phyloP scores from a whole-genome alignment of 2,113 vertebrate species.

The Drymodes brunneopygia region DNA sequence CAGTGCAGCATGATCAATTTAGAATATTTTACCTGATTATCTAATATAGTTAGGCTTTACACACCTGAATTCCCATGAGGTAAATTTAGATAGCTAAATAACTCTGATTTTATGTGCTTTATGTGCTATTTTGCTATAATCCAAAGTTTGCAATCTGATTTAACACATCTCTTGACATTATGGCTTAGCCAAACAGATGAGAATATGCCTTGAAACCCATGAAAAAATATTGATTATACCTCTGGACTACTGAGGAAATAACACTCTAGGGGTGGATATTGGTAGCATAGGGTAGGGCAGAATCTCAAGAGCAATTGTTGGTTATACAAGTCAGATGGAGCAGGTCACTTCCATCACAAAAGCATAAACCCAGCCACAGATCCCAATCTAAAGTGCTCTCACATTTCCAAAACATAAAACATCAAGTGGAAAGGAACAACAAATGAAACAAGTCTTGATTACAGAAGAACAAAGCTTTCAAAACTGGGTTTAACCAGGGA shows the following conservation, averaged over 20 bases:
- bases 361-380: background rate
- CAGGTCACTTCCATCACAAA: background rate
- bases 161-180: background rate
- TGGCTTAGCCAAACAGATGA: background rate
- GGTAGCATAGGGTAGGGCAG: background rate
- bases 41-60: background rate
- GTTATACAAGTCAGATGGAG: background rate
- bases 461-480: background rate
- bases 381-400: background rate
- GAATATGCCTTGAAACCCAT: background rate
- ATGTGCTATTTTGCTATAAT: background rate
- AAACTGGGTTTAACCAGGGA: background rate
- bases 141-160: background rate
- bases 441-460: background rate
- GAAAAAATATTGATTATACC: background rate
- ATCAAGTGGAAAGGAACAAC: background rate
- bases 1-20: background rate
- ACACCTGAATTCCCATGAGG: background rate
- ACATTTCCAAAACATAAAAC: background rate
- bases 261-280: background rate
- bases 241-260: background rate
- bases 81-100: background rate
- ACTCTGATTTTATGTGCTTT: background rate
- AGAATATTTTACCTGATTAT: background rate
- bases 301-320: background rate